Percentiles rank a stretch among this genome's conserved stretches.
phyloP scores from a whole-genome alignment of 2,888 invertebrate species.

The Acleris emargana region DNA sequence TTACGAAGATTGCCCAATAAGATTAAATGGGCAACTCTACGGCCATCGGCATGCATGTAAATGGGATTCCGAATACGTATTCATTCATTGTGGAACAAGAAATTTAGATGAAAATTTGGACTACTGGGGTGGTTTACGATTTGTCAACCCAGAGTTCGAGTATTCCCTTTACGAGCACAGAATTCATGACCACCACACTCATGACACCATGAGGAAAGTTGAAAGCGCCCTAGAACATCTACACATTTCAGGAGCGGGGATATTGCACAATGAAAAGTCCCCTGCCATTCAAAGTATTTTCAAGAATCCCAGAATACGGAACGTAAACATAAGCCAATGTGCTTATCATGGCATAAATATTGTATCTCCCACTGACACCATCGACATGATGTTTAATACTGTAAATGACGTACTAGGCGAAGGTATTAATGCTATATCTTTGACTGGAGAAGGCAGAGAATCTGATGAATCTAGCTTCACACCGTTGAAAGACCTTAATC shows the following conservation, averaged over 20 bases:
- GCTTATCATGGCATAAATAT: conserved; percentile 97
- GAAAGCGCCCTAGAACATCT: conserved; percentile 92
- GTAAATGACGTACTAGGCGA: conserved; percentile 93
- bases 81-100: conserved; percentile 93
- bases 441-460: conserved; percentile 96
- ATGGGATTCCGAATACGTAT: conserved; percentile 96
- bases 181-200: conserved; percentile 91
- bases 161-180: conserved; percentile 92
- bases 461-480: conserved; percentile 94
- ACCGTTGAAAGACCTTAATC: conserved; percentile 90
- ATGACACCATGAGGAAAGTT: conserved; percentile 86
- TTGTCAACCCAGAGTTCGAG: conserved; percentile 95
- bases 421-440: conserved; percentile 94
- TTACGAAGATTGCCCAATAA: conserved; percentile 92
- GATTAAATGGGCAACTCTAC: conserved; percentile 95
- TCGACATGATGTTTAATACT: conserved; percentile 89
- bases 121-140: conserved; percentile 98
- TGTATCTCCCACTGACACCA: conserved; percentile 93
- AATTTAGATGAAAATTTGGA: conserved; percentile 86
- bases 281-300: conserved; percentile 96
- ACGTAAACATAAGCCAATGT: conserved; percentile 92
- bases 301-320: conserved; percentile 91
- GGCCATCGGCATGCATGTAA: conserved; percentile 93
- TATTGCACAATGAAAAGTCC: conserved; percentile 97
- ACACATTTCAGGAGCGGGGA: conserved; percentile 96